phyloP scores from a whole-genome alignment of 2,797 vertebrate genomes.

The Crenichthys baileyi region DNA sequence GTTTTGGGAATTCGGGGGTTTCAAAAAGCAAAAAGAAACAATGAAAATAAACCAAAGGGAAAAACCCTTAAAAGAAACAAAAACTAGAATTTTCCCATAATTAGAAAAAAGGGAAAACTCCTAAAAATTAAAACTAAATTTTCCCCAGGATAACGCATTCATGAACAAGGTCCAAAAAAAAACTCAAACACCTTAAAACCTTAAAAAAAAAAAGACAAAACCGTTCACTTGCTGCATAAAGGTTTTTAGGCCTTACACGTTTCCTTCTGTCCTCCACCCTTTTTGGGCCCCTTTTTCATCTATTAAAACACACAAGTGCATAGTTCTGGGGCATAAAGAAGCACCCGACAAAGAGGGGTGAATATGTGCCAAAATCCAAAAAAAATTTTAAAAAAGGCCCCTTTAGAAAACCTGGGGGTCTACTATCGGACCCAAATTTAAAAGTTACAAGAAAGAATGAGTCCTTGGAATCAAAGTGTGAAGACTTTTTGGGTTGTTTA shows the following conservation, averaged over 20 bases:
- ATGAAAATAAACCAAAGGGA: too few species aligned
- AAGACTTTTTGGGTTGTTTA: neutral
- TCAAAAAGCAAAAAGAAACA: too few species aligned
- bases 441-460: neutral
- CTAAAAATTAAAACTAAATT: too few species aligned
- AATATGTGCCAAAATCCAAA: neutral
- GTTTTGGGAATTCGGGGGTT: too few species aligned
- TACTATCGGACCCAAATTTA: neutral
- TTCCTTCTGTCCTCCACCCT: neutral
- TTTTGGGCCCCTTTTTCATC: neutral
- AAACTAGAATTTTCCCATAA: too few species aligned
- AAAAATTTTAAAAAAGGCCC: neutral
- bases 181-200: too few species aligned
- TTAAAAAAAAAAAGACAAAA: too few species aligned
- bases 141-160: too few species aligned
- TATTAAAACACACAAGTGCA: neutral
- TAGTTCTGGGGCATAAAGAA: neutral
- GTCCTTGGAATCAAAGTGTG: neutral
- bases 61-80: too few species aligned
- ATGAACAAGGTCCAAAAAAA: too few species aligned
- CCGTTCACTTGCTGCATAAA: neutral
- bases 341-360: neutral
- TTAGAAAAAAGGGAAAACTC: too few species aligned
- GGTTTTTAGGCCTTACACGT: neutral
- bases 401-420: neutral